Base-by-base conservation (phyloP, 2,888 invertebrate species). In the Drosophila heteroneura region DNA sequence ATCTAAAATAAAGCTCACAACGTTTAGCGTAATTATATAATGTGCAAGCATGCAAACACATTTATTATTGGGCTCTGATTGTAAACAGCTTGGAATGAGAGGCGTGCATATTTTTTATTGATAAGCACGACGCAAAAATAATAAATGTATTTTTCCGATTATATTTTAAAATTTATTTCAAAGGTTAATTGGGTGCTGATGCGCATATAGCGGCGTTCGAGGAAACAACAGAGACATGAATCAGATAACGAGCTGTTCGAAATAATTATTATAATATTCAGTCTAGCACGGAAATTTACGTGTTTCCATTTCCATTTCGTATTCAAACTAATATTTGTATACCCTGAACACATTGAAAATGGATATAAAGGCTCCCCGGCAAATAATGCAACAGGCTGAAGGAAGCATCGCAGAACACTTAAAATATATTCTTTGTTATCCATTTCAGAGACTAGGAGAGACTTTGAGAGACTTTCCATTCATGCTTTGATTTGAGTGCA, bases 11-110 rank as follows among this genome's bases (percentile, higher is more conserved):
- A 89, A 82, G 87, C 76, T 76, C 79, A 86, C 75, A 86, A 76
- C 85, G 84, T 82, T 85, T 85, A 85, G 84, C 76, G 84, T 86
- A 89, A 89, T 89, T 83, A 85, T 70, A 71, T 68, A 66, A 70
- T 71, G 67, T 54, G 70, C 77, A 82, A 74, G 64, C 57, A 61
- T n/a, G 14, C 14, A 33, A 39, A 67, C 26, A 64, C 57, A 70
- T 51, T 62, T 49, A 26, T 58, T 47, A 37, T 59, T 56, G 32
- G 32, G 30, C 22, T 19, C n/a, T n/a, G 19, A 51, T 30, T 47
- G 32, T 39, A 19, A 16, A 44, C 37, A 47, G 35, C 44, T 63
- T 22, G 28, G 35, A n/a, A n/a, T 61, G 52, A 30, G 12, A 30
- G 28, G 28, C 44, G 56, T 52, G 26, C 26, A 51, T 66, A 26